These are phyloP conservation scores for Eciton burchellii DNA, from an alignment of 1,140 invertebrate species.

Conservation along the genomic window DNA sequence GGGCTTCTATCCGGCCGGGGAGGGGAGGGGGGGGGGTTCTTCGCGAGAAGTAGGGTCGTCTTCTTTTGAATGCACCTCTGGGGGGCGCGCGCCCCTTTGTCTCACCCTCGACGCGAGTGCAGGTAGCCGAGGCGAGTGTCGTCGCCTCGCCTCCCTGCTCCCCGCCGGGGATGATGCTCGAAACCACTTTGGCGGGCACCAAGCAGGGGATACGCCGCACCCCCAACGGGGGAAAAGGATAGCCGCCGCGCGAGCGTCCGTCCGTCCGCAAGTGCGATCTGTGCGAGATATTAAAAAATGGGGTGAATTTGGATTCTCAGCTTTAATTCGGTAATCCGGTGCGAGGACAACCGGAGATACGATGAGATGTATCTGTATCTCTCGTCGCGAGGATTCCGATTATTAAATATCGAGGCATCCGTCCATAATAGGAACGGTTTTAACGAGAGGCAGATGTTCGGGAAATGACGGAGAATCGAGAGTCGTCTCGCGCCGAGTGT, in stretches of 20 bases:
- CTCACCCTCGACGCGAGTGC: conserved; percentile 79
- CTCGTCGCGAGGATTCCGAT: not conserved
- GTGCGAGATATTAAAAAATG: conserved; percentile 64
- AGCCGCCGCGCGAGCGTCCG: conserved; percentile 29
- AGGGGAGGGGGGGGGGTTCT: not conserved
- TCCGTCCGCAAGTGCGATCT: conserved; percentile 55
- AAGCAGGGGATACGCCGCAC: conserved; percentile 37
- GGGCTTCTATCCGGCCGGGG: not conserved
- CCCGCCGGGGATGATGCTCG: too few relatives aligned
- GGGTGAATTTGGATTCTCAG: not conserved
- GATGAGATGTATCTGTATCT: not conserved
- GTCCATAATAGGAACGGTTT: not conserved
- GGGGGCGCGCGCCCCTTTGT: conserved; percentile 74
- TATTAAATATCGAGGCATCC: conserved; percentile 15
- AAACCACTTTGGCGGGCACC: conserved; percentile 60
- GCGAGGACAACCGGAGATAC: too few relatives aligned
- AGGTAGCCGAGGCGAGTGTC: conserved; percentile 76
- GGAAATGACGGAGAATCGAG: not conserved
- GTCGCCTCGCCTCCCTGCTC: conserved; percentile 36
- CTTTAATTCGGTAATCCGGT: too few relatives aligned
- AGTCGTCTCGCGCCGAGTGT: not conserved
- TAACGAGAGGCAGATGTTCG: conserved; percentile 43
- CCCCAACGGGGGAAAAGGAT: conserved; percentile 18
- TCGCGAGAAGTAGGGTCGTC: conserved; percentile 70
- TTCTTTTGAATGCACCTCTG: conserved; percentile 81